These are phyloP conservation scores for Spongia lamella DNA, from an alignment of 37 sponge, comb jelly and placozoan species.

Conservation along the genomic window DNA sequence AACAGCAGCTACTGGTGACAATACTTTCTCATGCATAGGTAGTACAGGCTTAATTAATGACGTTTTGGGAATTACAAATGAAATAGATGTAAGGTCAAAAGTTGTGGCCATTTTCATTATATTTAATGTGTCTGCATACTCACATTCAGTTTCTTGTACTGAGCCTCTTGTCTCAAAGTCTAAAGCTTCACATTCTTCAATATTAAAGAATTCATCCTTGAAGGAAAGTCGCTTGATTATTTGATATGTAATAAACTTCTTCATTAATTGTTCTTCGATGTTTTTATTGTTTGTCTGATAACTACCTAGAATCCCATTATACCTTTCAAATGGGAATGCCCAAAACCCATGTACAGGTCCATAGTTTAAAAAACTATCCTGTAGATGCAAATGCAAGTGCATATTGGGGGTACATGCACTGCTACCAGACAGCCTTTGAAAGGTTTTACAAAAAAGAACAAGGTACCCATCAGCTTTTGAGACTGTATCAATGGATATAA, in stretches of 20 bases:
- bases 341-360: constrained; percentile 62
- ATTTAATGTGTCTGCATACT: neutral
- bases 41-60: constrained; percentile 9
- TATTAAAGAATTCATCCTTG: too few relatives aligned
- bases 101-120: neutral
- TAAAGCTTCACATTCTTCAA: too few relatives aligned
- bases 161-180: too few relatives aligned
- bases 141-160: too few relatives aligned
- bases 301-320: constrained; percentile 59
- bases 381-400: constrained; percentile 57
- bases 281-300: constrained; percentile 31
- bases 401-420: constrained; percentile 41
- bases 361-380: constrained; percentile 48
- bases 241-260: too few relatives aligned
- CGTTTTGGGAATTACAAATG: neutral
- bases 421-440: constrained; percentile 46
- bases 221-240: too few relatives aligned
- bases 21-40: constrained; percentile 5
- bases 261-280: constrained; percentile 57
- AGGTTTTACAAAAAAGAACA: constrained; percentile 13
- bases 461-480: constrained; percentile 32
- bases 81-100: neutral
- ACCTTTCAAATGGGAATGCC: constrained; percentile 57
- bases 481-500: constrained; percentile 22
- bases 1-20: neutral